Percentiles rank a stretch among this genome's conserved stretches.
phyloP scores from a whole-genome alignment of 2,888 invertebrate species.

The Sipha maydis region DNA sequence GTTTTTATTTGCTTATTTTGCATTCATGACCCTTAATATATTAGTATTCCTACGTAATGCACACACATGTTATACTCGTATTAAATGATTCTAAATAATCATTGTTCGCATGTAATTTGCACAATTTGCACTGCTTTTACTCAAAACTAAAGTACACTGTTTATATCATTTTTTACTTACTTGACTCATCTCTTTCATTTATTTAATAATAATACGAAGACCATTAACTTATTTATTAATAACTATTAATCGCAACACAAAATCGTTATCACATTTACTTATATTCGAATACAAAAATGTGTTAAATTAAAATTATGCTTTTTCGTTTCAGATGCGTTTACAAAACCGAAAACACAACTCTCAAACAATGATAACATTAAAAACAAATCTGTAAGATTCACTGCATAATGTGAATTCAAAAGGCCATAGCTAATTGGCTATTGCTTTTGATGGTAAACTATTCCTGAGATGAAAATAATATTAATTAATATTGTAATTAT shows the following conservation, averaged over 20 bases:
- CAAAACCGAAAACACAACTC: not conserved
- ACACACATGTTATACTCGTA: too few species aligned
- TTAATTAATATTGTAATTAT: not conserved
- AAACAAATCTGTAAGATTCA: not conserved
- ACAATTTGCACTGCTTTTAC: too few species aligned
- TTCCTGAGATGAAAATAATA: not conserved
- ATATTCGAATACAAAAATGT: not conserved
- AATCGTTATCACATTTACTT: too few species aligned
- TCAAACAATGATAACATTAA: not conserved
- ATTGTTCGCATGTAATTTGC: too few species aligned
- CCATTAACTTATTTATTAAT: too few species aligned
- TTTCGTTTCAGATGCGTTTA: slow-evolving; percentile 19
- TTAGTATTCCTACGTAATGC: too few species aligned
- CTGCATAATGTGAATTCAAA: not conserved
- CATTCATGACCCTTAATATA: not conserved
- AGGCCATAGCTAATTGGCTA: not conserved
- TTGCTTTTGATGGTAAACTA: slow-evolving; percentile 8
- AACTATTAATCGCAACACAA: too few species aligned
- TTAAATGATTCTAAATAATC: too few species aligned
- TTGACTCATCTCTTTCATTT: too few species aligned
- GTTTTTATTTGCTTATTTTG: not conserved
- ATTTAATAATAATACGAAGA: too few species aligned
- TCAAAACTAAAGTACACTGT: too few species aligned
- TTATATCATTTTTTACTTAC: too few species aligned
- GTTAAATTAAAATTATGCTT: not conserved